These are phyloP conservation scores for Mycalesis mineus DNA, from an alignment of 2,888 invertebrate species.

Conservation along the genomic window DNA sequence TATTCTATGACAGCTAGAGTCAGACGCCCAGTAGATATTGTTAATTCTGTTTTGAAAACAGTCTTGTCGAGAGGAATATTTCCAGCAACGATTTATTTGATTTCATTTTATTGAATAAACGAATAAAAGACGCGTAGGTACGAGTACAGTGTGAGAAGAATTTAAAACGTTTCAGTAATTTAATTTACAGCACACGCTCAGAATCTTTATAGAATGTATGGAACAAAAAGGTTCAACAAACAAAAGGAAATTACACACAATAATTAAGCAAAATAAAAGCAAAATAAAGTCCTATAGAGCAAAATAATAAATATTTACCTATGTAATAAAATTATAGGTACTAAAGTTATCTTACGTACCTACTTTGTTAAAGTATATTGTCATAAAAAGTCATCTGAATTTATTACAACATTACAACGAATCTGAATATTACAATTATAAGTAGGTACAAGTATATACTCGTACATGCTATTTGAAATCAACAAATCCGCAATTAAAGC, in stretches of 20 bases:
- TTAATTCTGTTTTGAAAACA: conserved; percentile 6
- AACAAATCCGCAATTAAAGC: not conserved
- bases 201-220: conserved; percentile 1
- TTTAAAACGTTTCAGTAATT: conserved; percentile 9
- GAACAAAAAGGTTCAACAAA: conserved; percentile 1
- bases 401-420: no score
- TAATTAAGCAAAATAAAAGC: not conserved
- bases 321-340: no score
- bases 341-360: no score
- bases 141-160: conserved; percentile 7
- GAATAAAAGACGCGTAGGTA: conserved; percentile 12
- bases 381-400: no score
- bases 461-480: no score
- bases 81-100: conserved; percentile 5
- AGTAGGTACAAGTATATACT: no score
- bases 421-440: no score
- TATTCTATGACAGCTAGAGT: conserved; percentile 47
- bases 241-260: not conserved
- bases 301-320: not conserved
- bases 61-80: not conserved
- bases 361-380: no score
- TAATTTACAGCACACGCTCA: conserved; percentile 9
- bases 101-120: conserved; percentile 6
- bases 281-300: not conserved
- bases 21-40: not conserved